Percentiles rank a stretch among this genome's conserved stretches.
These are phyloP conservation scores for Ferrisia virgata DNA, from an alignment of 2,888 invertebrate species.

Conservation along the genomic window DNA sequence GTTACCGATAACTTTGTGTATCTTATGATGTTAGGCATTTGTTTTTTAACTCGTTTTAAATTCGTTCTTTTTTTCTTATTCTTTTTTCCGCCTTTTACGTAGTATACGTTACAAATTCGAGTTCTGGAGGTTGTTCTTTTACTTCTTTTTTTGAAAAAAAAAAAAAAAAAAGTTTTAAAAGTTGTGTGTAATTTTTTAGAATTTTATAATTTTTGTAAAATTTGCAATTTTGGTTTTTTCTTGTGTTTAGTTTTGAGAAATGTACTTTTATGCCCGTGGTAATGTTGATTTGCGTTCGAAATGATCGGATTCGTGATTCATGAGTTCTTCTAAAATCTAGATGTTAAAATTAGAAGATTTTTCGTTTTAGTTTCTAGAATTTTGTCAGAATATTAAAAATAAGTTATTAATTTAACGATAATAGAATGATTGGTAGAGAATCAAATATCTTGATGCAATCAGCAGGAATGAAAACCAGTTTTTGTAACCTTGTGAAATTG, in stretches of 20 bases:
- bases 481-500: too few relatives aligned
- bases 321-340: too few relatives aligned
- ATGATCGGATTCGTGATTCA: not conserved
- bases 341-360: too few relatives aligned
- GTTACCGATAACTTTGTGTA: slow-evolving; percentile 17
- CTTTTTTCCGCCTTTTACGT: not conserved
- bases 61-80: not conserved
- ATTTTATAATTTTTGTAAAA: not conserved
- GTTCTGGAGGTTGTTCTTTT: not conserved
- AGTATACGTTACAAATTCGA: not conserved
- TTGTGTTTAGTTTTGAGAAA: too few relatives aligned
- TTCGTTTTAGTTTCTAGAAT: too few relatives aligned
- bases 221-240: not conserved
- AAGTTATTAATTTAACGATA: too few relatives aligned
- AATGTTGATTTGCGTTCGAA: not conserved
- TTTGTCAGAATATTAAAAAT: too few relatives aligned
- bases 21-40: not conserved
- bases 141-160: not conserved
- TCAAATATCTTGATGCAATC: too few relatives aligned
- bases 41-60: slow-evolving; percentile 13
- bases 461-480: too few relatives aligned
- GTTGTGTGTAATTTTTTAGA: not conserved
- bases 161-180: not conserved
- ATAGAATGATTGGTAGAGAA: too few relatives aligned
- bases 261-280: not conserved